Evolutionary conservation across 23 tunicate species (phyloP), one percentile per base, ranked within the genome.

Genomic region (Ascidia mentula): DNA sequence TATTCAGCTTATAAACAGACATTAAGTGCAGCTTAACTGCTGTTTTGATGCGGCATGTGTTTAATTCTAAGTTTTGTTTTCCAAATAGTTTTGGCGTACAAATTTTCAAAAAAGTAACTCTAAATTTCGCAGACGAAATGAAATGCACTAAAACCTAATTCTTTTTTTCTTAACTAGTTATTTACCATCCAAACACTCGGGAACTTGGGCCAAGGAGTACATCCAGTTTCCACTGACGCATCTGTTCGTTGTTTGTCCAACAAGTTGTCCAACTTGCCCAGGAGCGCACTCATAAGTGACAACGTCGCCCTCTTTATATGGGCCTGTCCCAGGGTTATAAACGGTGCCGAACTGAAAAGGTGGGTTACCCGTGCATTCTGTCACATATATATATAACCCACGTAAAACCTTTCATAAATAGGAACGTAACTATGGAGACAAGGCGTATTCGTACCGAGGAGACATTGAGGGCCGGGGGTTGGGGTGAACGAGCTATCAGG

Each of bases 251-350:
- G 1, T 20, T 1, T 26, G 65, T 53, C 65, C 65, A 9, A 53
- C 13, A 53, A 53, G 22, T 53, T 53, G 65, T 6, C 65, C 65
- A n/a, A n/a, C n/a, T 5, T 26, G 7, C 65, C 28, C 1, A 3
- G 24, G 28, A 20, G 65, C 22, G 24, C 65, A 53, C 65, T 9
- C 2, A 9, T 53, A 53, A 26, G 65, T 53, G 4, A 28, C 65
- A 26, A 53, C 65, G 65, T 53, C 65, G 24, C 65, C 65, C 65
- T 53, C 65, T 53, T 53, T 53, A 53, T 20, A 53, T 3, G 65
- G 65, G 13, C 4, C 2, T 26, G 65, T 53, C 65, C 22, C 65
- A 53, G 28, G 28, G 13, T 26, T 53, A 28, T 20, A 53, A 53
- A 26, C 65, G 24, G 24, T 28, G 13, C 13, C 13, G 65, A 28